Conservation (phyloP, 2,888 invertebrate genomes). For the Tortrix viridana region DNA sequence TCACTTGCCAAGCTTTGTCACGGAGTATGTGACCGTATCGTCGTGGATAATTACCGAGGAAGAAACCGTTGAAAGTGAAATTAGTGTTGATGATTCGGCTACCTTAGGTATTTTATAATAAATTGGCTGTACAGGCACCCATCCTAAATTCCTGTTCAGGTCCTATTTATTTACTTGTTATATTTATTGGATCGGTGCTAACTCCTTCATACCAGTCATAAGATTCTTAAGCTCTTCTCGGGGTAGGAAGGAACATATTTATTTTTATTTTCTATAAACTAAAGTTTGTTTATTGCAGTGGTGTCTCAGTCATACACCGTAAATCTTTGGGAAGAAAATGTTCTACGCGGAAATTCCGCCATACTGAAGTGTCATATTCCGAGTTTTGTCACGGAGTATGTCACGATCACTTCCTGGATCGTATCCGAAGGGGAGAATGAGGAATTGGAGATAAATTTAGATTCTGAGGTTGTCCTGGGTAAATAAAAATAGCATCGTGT, state of each 20-base stretch:
- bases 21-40: constrained; percentile 93
- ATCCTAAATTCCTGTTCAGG: constrained; percentile 24
- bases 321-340: constrained; percentile 96
- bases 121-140: neutral
- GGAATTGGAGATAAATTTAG: constrained; percentile 78
- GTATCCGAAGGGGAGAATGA: constrained; percentile 86
- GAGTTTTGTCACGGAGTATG: constrained; percentile 96
- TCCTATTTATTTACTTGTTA: neutral
- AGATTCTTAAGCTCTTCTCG: neutral
- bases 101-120: constrained; percentile 62
- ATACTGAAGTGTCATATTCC: constrained; percentile 97
- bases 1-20: constrained; percentile 96
- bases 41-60: constrained; percentile 93
- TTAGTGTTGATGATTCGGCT: constrained; percentile 65
- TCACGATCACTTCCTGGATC: constrained; percentile 93
- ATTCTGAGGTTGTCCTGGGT: constrained; percentile 74
- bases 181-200: too few species aligned
- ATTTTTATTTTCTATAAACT: constrained; percentile 5
- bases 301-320: constrained; percentile 94
- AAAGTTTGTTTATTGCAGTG: constrained; percentile 85
- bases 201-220: too few species aligned
- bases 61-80: constrained; percentile 80
- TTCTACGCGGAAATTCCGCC: constrained; percentile 94
- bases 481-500: constrained; percentile 43
- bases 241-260: neutral